These are phyloP conservation scores for Heloderma charlesbogerti DNA, from an alignment of 2,113 vertebrate species.

Conservation along the genomic window DNA sequence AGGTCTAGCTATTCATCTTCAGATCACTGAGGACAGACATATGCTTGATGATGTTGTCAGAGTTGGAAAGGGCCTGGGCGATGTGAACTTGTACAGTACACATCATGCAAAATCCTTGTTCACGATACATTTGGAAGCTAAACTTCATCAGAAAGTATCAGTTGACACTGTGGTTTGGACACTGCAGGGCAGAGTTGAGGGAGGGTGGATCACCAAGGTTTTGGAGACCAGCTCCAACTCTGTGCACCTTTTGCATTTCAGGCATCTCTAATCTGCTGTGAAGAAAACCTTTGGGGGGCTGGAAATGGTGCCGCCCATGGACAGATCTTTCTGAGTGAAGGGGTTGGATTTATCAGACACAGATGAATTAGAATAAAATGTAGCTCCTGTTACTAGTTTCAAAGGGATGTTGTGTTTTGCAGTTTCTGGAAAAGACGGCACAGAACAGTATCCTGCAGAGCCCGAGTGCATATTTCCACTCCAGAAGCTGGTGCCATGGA, in stretches of 20 bases:
- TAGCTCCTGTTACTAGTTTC: slow-evolving; percentile 86
- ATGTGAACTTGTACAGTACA: slow-evolving; percentile 94
- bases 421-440: slow-evolving; percentile 82
- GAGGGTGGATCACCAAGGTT: slow-evolving; percentile 96
- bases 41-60: slow-evolving; percentile 91
- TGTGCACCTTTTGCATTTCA: slow-evolving; percentile 90
- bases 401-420: slow-evolving; percentile 83
- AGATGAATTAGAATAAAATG: slow-evolving; percentile 84
- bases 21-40: slow-evolving; percentile 91
- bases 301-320: slow-evolving; percentile 88
- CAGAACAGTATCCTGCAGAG: slow-evolving; percentile 85
- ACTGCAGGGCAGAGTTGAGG: slow-evolving; percentile 86
- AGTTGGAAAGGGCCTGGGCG: slow-evolving; percentile 89
- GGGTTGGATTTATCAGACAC: slow-evolving; percentile 82
- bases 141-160: slow-evolving; percentile 92
- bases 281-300: slow-evolving; percentile 93
- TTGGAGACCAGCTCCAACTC: slow-evolving; percentile 91
- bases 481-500: slow-evolving; percentile 83
- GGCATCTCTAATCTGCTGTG: slow-evolving; percentile 88
- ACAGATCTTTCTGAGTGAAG: slow-evolving; percentile 84
- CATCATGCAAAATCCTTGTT: slow-evolving; percentile 95
- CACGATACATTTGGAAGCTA: slow-evolving; percentile 93
- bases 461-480: slow-evolving; percentile 90
- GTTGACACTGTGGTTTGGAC: neutral
- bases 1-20: slow-evolving; percentile 91